Evolutionary conservation across 2,797 vertebrate genomes (phyloP).

Genomic region (Nannoperca obscura): DNA sequence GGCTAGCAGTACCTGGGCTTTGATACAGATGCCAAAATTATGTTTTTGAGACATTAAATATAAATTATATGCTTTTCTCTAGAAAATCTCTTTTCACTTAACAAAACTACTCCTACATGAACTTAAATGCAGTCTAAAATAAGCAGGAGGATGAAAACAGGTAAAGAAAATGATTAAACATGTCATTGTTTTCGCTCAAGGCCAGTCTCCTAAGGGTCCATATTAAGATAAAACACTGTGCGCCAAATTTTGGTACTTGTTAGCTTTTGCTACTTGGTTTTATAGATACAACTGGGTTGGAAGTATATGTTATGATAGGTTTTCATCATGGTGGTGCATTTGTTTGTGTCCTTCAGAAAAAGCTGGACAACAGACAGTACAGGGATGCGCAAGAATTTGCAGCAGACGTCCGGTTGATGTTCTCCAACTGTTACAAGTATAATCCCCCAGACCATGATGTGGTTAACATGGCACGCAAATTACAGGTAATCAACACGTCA

Average conservation of each 20-base stretch:
- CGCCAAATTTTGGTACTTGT: not conserved
- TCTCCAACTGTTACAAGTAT: conserved; percentile 98
- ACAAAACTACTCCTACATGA: not conserved
- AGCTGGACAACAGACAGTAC: conserved; percentile 92
- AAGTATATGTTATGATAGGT: not conserved
- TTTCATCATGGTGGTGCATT: not conserved
- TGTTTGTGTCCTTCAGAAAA: conserved; percentile 81
- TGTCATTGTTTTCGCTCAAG: not conserved
- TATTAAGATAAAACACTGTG: not conserved
- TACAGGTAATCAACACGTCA: conserved; percentile 87
- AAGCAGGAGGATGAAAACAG: not conserved
- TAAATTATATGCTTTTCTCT: not conserved
- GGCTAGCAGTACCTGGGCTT: not conserved
- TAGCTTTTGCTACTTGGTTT: not conserved
- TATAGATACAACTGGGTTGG: not conserved
- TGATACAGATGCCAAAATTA: not conserved
- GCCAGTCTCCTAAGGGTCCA: not conserved
- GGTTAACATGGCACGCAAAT: conserved; percentile 92
- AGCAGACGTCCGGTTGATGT: conserved; percentile 94
- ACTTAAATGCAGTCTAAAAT: not conserved
- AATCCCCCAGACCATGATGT: conserved; percentile 96
- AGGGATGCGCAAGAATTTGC: conserved; percentile 93
- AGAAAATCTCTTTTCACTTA: not conserved
- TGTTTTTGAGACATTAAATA: not conserved
- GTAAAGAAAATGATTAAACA: not conserved